These are phyloP conservation scores for Haplotaxodon microlepis DNA, from an alignment of 2,113 vertebrate species.

Conservation along the genomic window DNA sequence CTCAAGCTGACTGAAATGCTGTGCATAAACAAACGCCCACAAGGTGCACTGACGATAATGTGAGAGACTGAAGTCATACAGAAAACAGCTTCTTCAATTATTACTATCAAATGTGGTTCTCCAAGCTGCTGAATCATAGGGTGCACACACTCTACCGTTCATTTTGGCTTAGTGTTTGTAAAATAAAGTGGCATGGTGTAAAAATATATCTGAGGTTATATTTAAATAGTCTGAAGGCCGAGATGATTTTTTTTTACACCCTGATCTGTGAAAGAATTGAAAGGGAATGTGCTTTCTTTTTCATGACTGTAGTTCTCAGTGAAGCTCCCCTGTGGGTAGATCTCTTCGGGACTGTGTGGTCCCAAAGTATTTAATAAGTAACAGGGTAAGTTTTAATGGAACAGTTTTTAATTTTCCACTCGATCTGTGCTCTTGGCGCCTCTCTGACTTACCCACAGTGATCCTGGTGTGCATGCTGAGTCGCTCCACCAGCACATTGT, in stretches of 20 bases:
- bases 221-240: neutral
- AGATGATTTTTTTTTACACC: neutral
- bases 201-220: neutral
- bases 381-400: neutral
- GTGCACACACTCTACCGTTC: neutral
- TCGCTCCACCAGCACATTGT: constrained; percentile 90
- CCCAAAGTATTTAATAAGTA: neutral
- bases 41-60: neutral
- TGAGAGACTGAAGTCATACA: neutral
- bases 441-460: constrained; percentile 77
- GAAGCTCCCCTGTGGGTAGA: neutral
- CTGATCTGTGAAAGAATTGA: neutral
- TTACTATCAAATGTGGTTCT: neutral
- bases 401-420: neutral
- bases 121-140: neutral
- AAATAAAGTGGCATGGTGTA: neutral
- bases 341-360: neutral
- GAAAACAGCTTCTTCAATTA: neutral
- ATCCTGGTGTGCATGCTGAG: constrained; percentile 91
- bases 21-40: neutral
- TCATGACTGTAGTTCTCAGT: neutral
- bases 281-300: neutral
- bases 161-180: neutral
- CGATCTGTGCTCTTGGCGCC: neutral
- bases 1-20: neutral